These are phyloP conservation scores for Campoletis raptor DNA, from an alignment of 2,888 invertebrate species.

Conservation along the genomic window DNA sequence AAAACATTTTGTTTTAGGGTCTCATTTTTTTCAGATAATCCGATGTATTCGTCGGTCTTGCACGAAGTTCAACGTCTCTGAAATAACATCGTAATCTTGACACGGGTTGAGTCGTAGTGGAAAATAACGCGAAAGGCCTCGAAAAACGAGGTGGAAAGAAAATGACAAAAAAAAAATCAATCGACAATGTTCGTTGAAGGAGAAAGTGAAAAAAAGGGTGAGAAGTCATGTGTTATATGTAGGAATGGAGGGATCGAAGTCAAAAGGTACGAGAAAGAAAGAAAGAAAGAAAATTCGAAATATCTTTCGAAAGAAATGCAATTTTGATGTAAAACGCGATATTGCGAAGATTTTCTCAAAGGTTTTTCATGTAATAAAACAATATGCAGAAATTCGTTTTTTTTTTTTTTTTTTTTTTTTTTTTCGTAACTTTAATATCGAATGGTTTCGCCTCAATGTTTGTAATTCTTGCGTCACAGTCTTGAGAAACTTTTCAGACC, in stretches of 20 bases:
- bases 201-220: slow-evolving; percentile 61
- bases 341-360: slow-evolving; percentile 71
- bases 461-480: not conserved
- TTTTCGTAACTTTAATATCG: too few relatives aligned
- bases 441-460: too few relatives aligned
- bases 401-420: not conserved
- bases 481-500: not conserved
- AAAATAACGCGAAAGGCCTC: slow-evolving; percentile 25
- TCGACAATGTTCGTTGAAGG: slow-evolving; percentile 28
- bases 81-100: slow-evolving; percentile 77
- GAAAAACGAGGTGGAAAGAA: slow-evolving; percentile 5
- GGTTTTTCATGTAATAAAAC: not conserved
- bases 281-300: slow-evolving; percentile 76
- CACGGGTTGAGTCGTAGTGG: slow-evolving; percentile 46
- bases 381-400: not conserved
- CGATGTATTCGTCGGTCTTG: slow-evolving; percentile 42
- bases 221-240: slow-evolving; percentile 53
- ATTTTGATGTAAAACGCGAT: slow-evolving; percentile 73
- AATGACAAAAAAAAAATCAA: slow-evolving; percentile 22
- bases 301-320: slow-evolving; percentile 80
- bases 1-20: slow-evolving; percentile 41
- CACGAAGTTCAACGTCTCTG: slow-evolving; percentile 76
- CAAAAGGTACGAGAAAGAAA: slow-evolving; percentile 62
- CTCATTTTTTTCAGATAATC: slow-evolving; percentile 19
- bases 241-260: not conserved